These are phyloP conservation scores for Sebastes itinus DNA, from an alignment of 2,797 vertebrate species.

Conservation along the genomic window DNA sequence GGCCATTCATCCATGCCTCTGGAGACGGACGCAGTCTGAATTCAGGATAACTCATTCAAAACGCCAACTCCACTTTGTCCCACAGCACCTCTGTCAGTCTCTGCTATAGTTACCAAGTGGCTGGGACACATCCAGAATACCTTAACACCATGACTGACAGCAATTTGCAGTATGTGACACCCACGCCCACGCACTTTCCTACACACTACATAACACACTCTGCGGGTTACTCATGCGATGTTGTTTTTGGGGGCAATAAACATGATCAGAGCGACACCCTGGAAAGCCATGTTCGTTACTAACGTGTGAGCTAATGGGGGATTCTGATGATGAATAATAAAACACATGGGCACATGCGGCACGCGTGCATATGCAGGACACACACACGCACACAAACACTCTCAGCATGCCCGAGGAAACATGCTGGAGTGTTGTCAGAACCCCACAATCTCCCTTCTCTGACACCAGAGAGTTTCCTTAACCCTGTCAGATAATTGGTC, in stretches of 20 bases:
- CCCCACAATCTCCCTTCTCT: constrained; percentile 53
- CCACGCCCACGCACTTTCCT: background rate
- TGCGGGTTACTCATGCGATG: background rate
- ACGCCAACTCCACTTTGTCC: constrained; percentile 76
- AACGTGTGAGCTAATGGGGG: constrained; percentile 39
- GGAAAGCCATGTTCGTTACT: constrained; percentile 48
- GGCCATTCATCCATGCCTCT: constrained; percentile 80
- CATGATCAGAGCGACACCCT: constrained; percentile 55
- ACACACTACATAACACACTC: background rate
- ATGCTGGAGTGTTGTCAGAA: constrained; percentile 70
- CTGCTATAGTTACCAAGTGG: constrained; percentile 69
- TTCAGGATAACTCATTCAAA: constrained; percentile 80
- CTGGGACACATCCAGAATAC: constrained; percentile 70
- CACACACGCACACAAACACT: constrained; percentile 42
- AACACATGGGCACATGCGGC: constrained; percentile 1
- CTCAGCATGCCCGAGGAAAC: constrained; percentile 63
- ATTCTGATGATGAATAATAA: constrained; percentile 54
- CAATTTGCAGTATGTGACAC: constrained; percentile 56
- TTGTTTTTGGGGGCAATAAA: constrained; percentile 33
- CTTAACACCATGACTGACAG: constrained; percentile 64
- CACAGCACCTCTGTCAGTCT: constrained; percentile 75
- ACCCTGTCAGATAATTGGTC: constrained; percentile 81
- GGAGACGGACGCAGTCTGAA: constrained; percentile 78
- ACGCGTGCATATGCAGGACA: constrained; percentile 19
- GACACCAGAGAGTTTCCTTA: constrained; percentile 68